Conservation (phyloP, 2,888 invertebrate genomes). For the Antheraea yamamai region DNA sequence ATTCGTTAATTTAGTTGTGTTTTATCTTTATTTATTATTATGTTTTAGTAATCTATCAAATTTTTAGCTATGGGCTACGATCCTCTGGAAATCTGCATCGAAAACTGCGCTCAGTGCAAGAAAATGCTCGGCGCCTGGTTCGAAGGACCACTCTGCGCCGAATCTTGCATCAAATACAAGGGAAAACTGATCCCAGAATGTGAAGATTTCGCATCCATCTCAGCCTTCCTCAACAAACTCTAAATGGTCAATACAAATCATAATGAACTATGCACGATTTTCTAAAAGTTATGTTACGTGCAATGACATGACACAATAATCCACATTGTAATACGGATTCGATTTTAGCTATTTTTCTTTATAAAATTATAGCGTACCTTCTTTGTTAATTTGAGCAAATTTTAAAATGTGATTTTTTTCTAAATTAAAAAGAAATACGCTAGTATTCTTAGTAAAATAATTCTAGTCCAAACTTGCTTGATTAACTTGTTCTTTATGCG, state of each 20-base stretch:
- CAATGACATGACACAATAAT: neutral
- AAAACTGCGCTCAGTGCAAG: slow-evolving; percentile 95
- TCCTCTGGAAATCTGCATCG: slow-evolving; percentile 86
- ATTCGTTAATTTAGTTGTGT: too few species aligned
- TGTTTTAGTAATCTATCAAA: slow-evolving; percentile 14
- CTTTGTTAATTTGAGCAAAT: neutral
- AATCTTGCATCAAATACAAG: slow-evolving; percentile 91
- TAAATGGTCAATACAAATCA: slow-evolving; percentile 31
- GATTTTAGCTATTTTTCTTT: neutral
- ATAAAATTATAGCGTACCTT: neutral
- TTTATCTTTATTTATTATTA: too few species aligned
- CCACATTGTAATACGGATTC: neutral
- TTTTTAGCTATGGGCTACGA: slow-evolving; percentile 76
- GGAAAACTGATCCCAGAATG: slow-evolving; percentile 93
- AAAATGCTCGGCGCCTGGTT: slow-evolving; percentile 94
- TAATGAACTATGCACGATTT: slow-evolving; percentile 10
- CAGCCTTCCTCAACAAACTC: slow-evolving; percentile 86
- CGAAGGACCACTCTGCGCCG: slow-evolving; percentile 92
- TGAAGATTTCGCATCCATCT: slow-evolving; percentile 90
- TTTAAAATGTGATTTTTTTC: neutral
- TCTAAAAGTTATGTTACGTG: slow-evolving; percentile 4
- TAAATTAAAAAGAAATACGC: neutral
- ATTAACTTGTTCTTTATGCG: slow-evolving; percentile 3
- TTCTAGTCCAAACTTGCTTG: neutral
- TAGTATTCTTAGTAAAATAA: neutral